Evolutionary conservation across 2,797 vertebrate species (phyloP).

Genomic region (Hippocampus kuda): DNA sequence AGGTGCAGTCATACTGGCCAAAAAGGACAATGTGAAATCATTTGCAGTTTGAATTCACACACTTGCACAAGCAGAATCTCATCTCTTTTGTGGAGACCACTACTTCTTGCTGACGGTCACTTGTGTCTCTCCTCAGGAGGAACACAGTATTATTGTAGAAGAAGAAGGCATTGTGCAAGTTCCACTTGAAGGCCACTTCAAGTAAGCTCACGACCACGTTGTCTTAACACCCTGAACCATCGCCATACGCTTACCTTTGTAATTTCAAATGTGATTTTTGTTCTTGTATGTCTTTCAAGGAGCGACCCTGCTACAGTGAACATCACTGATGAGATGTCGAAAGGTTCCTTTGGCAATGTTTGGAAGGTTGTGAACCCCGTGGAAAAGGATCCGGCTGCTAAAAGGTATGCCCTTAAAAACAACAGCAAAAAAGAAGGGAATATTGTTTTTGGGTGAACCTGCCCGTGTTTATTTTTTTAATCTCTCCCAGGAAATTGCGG

Average conservation of each 20-base stretch:
- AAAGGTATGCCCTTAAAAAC: constrained; percentile 72
- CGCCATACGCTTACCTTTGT: too few relatives aligned
- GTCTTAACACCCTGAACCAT: background rate
- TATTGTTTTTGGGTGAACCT: background rate
- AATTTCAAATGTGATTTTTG: background rate
- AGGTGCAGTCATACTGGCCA: constrained; percentile 60
- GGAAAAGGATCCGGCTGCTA: constrained; percentile 79
- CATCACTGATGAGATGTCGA: constrained; percentile 98
- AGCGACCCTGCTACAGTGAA: constrained; percentile 90
- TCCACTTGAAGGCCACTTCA: constrained; percentile 84
- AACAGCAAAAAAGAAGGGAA: background rate
- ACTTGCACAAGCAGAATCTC: background rate
- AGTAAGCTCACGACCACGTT: constrained; percentile 56
- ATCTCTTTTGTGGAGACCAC: background rate
- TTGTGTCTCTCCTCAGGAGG: constrained; percentile 71
- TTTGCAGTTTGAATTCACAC: too few relatives aligned
- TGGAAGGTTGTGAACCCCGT: constrained; percentile 85
- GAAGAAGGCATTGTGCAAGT: constrained; percentile 93
- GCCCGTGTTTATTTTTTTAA: too few relatives aligned
- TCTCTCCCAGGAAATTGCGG: constrained; percentile 27
- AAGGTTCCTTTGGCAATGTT: constrained; percentile 80
- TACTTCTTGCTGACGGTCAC: background rate
- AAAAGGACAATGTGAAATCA: too few relatives aligned
- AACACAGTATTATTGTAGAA: constrained; percentile 89
- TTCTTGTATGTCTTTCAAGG: constrained; percentile 39